Conservation (phyloP, 2,797 vertebrate species). For the Lagocephalus sceleratus region DNA sequence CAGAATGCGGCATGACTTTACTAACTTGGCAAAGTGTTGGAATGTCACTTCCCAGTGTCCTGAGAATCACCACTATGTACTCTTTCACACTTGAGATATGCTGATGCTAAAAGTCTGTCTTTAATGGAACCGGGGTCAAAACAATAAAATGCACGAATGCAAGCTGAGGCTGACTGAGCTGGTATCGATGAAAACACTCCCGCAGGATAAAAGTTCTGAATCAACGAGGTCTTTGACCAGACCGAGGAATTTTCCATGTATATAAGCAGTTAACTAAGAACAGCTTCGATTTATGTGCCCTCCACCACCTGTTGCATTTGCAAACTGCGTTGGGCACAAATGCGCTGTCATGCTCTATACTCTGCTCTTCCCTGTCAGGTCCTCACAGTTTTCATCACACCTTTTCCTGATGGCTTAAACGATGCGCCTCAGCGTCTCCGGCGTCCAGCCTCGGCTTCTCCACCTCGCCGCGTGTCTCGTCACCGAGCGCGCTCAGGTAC, state of each 20-base stretch:
- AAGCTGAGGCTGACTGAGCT: background rate
- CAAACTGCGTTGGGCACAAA: too few species aligned
- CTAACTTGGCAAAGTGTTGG: background rate
- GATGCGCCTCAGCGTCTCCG: constrained; percentile 62
- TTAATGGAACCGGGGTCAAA: background rate
- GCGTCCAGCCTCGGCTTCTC: constrained; percentile 56
- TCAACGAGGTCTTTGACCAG: too few species aligned
- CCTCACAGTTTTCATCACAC: background rate
- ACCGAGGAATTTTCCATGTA: too few species aligned
- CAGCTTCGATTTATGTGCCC: too few species aligned
- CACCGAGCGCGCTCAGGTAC: constrained; percentile 73
- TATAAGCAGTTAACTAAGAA: too few species aligned
- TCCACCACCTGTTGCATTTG: too few species aligned
- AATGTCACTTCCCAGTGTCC: too few species aligned
- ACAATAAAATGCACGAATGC: constrained; percentile 1
- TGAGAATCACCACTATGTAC: background rate
- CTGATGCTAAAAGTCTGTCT: background rate
- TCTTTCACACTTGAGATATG: background rate
- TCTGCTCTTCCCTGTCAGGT: constrained; percentile 14
- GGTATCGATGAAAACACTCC: too few species aligned
- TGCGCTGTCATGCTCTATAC: background rate
- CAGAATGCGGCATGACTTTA: background rate
- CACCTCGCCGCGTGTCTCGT: constrained; percentile 16
- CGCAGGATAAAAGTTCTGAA: too few species aligned
- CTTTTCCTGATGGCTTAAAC: constrained; percentile 39